Conservation (phyloP, 1,140 invertebrate genomes). For the Venturia canescens region DNA sequence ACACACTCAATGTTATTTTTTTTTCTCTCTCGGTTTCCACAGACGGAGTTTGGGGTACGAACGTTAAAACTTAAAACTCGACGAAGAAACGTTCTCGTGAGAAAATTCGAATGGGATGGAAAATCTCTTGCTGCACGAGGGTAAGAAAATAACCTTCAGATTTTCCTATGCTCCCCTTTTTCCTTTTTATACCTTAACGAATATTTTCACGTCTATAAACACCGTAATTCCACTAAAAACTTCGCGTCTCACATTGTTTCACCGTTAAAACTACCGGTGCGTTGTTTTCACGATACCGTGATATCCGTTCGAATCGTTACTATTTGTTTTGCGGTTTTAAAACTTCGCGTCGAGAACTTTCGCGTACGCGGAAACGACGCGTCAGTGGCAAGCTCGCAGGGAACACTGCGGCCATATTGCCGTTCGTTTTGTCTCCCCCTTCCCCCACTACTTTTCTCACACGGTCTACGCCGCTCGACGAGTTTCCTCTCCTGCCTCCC, state of each 20-base stretch:
- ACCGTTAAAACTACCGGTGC: no score
- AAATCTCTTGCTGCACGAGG: slow-evolving; percentile 52
- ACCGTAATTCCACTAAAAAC: neutral
- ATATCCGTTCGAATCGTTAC: neutral
- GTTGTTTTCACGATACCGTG: no score
- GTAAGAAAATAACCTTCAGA: slow-evolving; percentile 49
- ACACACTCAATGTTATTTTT: slow-evolving; percentile 10
- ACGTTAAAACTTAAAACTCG: slow-evolving; percentile 12
- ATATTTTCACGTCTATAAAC: neutral
- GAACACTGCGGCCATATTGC: slow-evolving; percentile 70
- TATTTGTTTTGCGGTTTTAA: neutral
- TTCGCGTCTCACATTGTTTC: no score
- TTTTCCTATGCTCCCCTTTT: slow-evolving; percentile 33
- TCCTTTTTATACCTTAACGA: neutral
- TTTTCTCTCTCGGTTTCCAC: neutral
- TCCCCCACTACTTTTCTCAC: slow-evolving; percentile 17
- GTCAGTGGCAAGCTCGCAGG: slow-evolving; percentile 58
- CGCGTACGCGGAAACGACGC: slow-evolving; percentile 51
- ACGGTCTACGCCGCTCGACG: slow-evolving; percentile 44
- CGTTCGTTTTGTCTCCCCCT: slow-evolving; percentile 45
- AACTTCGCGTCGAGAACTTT: neutral
- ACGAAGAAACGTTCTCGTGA: neutral
- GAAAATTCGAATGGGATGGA: slow-evolving; percentile 48
- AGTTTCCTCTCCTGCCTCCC: slow-evolving; percentile 26
- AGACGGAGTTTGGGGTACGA: slow-evolving; percentile 15